These are phyloP conservation scores for Macaca mulatta DNA, from an alignment of 2,113 vertebrate species.

Conservation along the genomic window DNA sequence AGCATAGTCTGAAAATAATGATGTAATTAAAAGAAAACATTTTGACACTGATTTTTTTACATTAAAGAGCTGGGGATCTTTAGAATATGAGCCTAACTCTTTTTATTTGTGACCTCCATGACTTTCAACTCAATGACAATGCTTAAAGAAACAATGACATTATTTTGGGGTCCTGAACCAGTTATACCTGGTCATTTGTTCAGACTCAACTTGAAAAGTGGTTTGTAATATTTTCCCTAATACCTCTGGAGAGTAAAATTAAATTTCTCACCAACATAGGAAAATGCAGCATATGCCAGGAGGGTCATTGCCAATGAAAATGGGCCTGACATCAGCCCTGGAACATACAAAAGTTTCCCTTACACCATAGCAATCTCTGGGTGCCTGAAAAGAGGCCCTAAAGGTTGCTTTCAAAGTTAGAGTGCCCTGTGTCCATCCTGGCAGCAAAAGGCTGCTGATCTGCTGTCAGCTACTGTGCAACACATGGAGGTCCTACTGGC, in stretches of 20 bases:
- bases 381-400: not conserved
- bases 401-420: not conserved
- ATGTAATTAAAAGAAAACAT: slow-evolving; percentile 14
- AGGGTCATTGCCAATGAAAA: slow-evolving; percentile 22
- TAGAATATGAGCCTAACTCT: not conserved
- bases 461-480: not conserved
- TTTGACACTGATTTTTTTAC: not conserved
- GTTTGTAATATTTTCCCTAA: slow-evolving; percentile 51
- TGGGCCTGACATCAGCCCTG: not conserved
- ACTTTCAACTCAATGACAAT: slow-evolving; percentile 51
- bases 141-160: slow-evolving; percentile 18
- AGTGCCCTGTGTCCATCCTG: not conserved
- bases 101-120: slow-evolving; percentile 27
- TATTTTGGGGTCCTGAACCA: not conserved
- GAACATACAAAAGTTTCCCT: not conserved
- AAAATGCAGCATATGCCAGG: not conserved
- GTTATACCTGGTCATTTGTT: not conserved
- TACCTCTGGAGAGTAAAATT: slow-evolving; percentile 48
- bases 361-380: not conserved
- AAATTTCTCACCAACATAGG: slow-evolving; percentile 35
- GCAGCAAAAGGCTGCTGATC: not conserved
- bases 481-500: not conserved
- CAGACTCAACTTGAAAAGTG: slow-evolving; percentile 21
- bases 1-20: not conserved
- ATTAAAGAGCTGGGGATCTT: not conserved